Evolutionary conservation across 2,888 invertebrate genomes (phyloP).

Genomic region (Charanyca ferruginea): DNA sequence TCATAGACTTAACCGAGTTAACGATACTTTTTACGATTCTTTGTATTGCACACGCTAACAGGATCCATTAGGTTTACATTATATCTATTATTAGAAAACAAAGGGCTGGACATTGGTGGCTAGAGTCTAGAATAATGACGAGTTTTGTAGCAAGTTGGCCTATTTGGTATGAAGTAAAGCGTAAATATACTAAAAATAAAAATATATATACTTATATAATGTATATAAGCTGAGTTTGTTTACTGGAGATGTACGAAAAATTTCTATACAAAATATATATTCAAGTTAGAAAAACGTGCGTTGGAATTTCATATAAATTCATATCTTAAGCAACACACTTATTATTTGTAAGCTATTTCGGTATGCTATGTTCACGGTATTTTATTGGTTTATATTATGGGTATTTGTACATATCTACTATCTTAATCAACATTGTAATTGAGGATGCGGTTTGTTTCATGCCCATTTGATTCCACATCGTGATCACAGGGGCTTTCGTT

Average conservation of each 20-base stretch:
- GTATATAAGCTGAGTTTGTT: conserved; percentile 39
- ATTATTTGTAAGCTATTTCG: too few species aligned
- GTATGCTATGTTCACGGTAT: too few species aligned
- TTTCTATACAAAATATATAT: conserved; percentile 15
- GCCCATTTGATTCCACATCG: neutral
- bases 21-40: conserved; percentile 22
- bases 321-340: neutral
- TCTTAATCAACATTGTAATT: too few species aligned
- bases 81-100: conserved; percentile 46
- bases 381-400: too few species aligned
- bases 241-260: neutral
- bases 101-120: conserved; percentile 35
- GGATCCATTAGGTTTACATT: conserved; percentile 30
- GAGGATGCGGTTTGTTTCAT: neutral
- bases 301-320: conserved; percentile 1
- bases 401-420: too few species aligned
- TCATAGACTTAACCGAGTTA: neutral
- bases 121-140: conserved; percentile 49
- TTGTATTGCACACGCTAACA: conserved; percentile 21
- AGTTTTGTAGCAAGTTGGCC: conserved; percentile 39
- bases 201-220: too few species aligned
- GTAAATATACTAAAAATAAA: too few species aligned
- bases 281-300: neutral
- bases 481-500: neutral
- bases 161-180: conserved; percentile 19